These are phyloP conservation scores for Cerastis leucographa DNA, from an alignment of 2,888 invertebrate genomes.

Conservation along the genomic window DNA sequence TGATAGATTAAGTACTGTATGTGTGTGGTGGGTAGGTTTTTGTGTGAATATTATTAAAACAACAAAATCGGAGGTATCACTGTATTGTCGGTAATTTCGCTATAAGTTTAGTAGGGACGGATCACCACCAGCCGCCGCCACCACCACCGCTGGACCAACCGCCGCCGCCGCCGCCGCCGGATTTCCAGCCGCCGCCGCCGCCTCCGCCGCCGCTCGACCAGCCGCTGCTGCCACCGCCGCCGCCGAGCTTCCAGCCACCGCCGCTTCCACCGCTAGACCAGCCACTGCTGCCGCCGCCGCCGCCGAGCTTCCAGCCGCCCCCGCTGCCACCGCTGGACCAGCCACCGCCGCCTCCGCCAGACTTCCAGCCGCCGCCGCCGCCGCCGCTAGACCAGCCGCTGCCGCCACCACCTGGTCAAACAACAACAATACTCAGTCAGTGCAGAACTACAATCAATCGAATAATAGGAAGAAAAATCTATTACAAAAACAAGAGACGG, in stretches of 20 bases:
- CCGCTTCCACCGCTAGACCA: conserved; percentile 69
- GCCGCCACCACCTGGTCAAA: conserved; percentile 71
- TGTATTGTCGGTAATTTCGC: conserved; percentile 79
- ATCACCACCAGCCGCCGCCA: conserved; percentile 81
- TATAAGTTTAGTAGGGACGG: conserved; percentile 61
- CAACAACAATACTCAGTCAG: conserved; percentile 13
- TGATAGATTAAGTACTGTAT: not conserved
- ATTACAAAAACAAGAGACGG: too few relatives aligned
- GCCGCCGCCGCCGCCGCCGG: conserved; percentile 53
- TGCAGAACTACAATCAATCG: not conserved
- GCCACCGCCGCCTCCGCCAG: conserved; percentile 69
- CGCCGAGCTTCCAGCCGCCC: conserved; percentile 54
- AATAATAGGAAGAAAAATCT: not conserved
- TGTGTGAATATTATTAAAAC: conserved; percentile 53
- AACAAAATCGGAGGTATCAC: conserved; percentile 77
- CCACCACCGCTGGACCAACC: conserved; percentile 69
- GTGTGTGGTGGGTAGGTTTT: not conserved
- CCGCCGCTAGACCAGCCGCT: conserved; percentile 51
- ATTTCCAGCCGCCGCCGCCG: conserved; percentile 67
- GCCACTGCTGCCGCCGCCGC: conserved; percentile 65
- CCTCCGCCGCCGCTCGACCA: conserved; percentile 57
- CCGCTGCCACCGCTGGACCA: conserved; percentile 71
- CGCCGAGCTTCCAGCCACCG: conserved; percentile 75
- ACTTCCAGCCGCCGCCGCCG: conserved; percentile 64
- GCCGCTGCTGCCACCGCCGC: conserved; percentile 73